Evolutionary conservation across 2,113 vertebrate species (phyloP).

Genomic region (Elaphurus davidianus): DNA sequence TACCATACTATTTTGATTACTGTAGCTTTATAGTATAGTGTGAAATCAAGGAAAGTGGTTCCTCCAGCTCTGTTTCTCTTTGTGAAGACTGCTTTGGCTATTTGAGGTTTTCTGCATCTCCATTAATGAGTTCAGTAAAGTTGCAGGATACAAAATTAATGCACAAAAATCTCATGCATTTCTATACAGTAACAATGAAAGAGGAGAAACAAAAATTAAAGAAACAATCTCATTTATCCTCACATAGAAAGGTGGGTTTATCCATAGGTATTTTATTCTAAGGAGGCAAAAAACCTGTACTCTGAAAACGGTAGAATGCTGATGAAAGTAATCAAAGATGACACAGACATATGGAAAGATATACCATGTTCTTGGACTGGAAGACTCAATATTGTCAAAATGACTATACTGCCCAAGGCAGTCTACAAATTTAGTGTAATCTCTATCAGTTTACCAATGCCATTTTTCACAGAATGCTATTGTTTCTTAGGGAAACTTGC

Average conservation of each 20-base stretch:
- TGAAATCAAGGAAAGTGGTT: not conserved
- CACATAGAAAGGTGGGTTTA: not conserved
- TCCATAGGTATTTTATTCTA: not conserved
- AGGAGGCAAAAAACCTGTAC: not conserved
- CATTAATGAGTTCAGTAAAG: not conserved
- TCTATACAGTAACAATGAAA: not conserved
- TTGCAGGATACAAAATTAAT: not conserved
- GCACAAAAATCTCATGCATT: not conserved
- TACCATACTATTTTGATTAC: not conserved
- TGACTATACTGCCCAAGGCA: not conserved
- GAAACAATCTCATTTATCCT: not conserved
- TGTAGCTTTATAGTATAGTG: not conserved
- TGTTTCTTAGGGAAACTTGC: not conserved
- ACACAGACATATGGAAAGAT: not conserved
- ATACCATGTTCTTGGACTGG: not conserved
- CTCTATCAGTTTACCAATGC: not conserved
- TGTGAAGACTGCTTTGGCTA: not conserved
- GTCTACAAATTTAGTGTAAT: not conserved
- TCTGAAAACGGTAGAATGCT: not conserved
- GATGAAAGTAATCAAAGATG: not conserved
- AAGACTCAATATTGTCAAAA: not conserved
- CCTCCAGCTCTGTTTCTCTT: not conserved
- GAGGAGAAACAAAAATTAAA: not conserved
- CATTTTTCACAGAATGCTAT: not conserved
- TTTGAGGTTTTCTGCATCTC: not conserved